Percentiles rank a stretch among this genome's conserved stretches.
Evolutionary conservation across 2,888 invertebrate species (phyloP).

Genomic region (Catocala nupta): DNA sequence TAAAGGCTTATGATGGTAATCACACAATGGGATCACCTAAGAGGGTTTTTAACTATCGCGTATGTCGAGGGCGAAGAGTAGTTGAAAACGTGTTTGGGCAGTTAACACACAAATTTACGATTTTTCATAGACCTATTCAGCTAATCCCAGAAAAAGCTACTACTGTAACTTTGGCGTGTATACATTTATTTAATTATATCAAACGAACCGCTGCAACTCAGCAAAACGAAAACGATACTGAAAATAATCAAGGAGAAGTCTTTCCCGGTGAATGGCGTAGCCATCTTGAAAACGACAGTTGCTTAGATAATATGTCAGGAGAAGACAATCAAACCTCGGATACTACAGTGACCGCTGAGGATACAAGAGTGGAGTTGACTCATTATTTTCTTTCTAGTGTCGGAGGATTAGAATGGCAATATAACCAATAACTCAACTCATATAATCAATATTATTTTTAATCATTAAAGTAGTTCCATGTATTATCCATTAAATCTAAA

Average conservation of each 20-base stretch:
- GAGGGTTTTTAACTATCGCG: slow-evolving; percentile 41
- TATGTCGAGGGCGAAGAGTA: slow-evolving; percentile 46
- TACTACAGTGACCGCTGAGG: slow-evolving; percentile 22
- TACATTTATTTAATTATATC: slow-evolving; percentile 36
- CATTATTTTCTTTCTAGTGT: slow-evolving; percentile 35
- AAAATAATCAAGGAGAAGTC: slow-evolving; percentile 39
- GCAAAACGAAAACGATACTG: slow-evolving; percentile 42
- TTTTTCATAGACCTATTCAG: slow-evolving; percentile 30
- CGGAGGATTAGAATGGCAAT: slow-evolving; percentile 26
- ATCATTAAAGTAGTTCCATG: not conserved
- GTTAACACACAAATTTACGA: slow-evolving; percentile 35
- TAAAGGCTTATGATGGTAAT: slow-evolving; percentile 48
- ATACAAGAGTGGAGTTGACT: slow-evolving; percentile 31
- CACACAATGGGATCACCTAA: slow-evolving; percentile 36
- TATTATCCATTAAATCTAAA: slow-evolving; percentile 12
- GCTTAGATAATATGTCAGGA: slow-evolving; percentile 23
- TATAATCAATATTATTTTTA: slow-evolving; percentile 17
- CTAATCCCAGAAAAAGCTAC: slow-evolving; percentile 34
- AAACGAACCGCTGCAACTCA: slow-evolving; percentile 23
- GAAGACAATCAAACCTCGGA: slow-evolving; percentile 28
- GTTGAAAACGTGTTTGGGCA: slow-evolving; percentile 52
- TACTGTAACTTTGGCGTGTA: slow-evolving; percentile 32
- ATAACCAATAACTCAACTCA: slow-evolving; percentile 31
- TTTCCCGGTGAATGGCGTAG: slow-evolving; percentile 29
- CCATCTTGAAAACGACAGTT: slow-evolving; percentile 14